These are phyloP conservation scores for Halocaridina rubra DNA, from an alignment of 2,888 invertebrate genomes.

Conservation along the genomic window DNA sequence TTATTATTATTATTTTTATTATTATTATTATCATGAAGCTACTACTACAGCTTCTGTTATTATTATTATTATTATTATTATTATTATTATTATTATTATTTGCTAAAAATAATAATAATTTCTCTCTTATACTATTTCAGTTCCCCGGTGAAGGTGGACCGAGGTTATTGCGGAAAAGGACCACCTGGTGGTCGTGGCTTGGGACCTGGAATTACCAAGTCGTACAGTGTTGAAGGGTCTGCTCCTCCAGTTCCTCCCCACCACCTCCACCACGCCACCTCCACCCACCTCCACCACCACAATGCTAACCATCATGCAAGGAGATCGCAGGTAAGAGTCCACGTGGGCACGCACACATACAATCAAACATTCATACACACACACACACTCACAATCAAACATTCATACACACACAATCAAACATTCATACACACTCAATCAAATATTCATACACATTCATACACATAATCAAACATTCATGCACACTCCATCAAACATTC, in stretches of 20 bases:
- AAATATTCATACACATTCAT: no score
- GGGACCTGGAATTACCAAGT: conserved; percentile 38
- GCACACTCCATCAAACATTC: no score
- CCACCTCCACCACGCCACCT: conserved; percentile 22
- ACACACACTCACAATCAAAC: no score
- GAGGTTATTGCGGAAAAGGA: conserved; percentile 46
- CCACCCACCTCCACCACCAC: conserved; percentile 29
- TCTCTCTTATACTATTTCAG: conserved; percentile 17
- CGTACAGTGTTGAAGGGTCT: conserved; percentile 50
- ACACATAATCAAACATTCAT: no score
- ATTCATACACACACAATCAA: no score
- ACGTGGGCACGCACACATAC: no score
- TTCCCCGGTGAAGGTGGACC: conserved; percentile 55
- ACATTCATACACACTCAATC: no score
- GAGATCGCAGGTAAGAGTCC: conserved; percentile 42
- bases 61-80: no score
- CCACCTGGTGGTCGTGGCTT: conserved; percentile 30
- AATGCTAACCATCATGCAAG: conserved; percentile 26
- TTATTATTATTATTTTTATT: not conserved
- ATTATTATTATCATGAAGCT: not conserved
- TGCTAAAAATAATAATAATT: no score
- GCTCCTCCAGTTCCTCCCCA: conserved; percentile 44
- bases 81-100: no score
- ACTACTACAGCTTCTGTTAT: no score
- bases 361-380: no score